Conservation (phyloP, 2,113 vertebrate species). For the Neotragus moschatus region DNA sequence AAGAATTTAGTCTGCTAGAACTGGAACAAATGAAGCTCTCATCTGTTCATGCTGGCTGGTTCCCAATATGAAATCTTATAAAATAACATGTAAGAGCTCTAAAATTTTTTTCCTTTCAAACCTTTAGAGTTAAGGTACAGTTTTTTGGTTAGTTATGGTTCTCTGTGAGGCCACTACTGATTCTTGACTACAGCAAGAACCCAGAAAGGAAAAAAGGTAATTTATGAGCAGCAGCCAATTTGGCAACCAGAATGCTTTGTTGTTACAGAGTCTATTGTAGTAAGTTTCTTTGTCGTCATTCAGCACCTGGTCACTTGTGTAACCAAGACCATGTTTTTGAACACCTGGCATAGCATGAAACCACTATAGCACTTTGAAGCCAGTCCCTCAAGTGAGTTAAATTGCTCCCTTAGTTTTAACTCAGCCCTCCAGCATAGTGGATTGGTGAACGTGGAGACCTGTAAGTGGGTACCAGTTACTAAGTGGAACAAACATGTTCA, state of each 20-base stretch:
- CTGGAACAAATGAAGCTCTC: not conserved
- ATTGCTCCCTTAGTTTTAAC: not conserved
- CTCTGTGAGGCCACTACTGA: not conserved
- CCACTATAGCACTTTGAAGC: not conserved
- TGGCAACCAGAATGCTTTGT: not conserved
- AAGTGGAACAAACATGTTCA: not conserved
- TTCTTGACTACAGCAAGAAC: not conserved
- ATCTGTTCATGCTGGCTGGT: slow-evolving; percentile 18
- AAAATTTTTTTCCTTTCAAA: slow-evolving; percentile 13
- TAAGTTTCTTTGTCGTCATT: not conserved
- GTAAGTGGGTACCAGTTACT: not conserved
- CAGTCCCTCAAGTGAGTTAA: not conserved
- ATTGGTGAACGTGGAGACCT: not conserved
- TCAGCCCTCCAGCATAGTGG: not conserved
- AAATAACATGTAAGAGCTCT: slow-evolving; percentile 11
- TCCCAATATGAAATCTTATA: not conserved
- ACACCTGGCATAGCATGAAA: not conserved
- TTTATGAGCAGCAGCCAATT: not conserved
- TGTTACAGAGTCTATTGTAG: not conserved
- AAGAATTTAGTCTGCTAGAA: slow-evolving; percentile 35
- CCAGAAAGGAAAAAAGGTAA: not conserved
- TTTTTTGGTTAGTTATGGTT: not conserved
- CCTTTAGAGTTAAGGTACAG: not conserved
- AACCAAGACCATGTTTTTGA: not conserved
- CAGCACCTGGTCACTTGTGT: not conserved